A percentile compares a stretch with the other conserved stretches of the same genome.
These are phyloP conservation scores for Brienomyrus longianalis DNA, from an alignment of 2,113 vertebrate species.

Conservation along the genomic window DNA sequence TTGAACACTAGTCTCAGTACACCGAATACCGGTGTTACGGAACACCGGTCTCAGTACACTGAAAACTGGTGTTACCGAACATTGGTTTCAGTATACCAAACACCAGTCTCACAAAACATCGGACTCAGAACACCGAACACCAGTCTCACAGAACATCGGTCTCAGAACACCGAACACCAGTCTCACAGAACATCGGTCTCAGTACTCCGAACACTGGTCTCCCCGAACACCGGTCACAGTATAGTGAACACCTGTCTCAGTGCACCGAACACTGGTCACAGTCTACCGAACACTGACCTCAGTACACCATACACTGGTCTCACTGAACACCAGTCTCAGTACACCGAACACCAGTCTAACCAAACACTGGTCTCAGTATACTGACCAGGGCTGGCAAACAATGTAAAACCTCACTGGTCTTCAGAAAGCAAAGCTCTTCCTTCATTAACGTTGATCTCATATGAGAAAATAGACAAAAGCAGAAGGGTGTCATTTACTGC, in stretches of 20 bases:
- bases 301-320: not conserved
- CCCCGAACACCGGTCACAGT: no score
- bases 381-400: no score
- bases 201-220: no score
- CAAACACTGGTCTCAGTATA: not conserved
- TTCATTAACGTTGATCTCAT: not conserved
- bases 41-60: not conserved
- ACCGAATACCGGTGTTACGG: not conserved
- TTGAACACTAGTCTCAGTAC: not conserved
- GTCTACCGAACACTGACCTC: not conserved
- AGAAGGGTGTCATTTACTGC: not conserved
- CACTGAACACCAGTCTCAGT: not conserved
- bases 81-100: not conserved
- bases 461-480: not conserved
- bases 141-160: no score
- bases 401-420: not conserved
- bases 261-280: not conserved
- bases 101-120: no score
- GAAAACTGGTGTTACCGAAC: no score
- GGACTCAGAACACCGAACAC: no score
- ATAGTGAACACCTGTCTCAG: not conserved
- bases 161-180: no score
- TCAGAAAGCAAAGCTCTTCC: not conserved
- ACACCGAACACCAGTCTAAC: not conserved
- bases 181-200: no score